Conservation (phyloP, 2,888 invertebrate genomes). For the Ernsta delagoae region DNA sequence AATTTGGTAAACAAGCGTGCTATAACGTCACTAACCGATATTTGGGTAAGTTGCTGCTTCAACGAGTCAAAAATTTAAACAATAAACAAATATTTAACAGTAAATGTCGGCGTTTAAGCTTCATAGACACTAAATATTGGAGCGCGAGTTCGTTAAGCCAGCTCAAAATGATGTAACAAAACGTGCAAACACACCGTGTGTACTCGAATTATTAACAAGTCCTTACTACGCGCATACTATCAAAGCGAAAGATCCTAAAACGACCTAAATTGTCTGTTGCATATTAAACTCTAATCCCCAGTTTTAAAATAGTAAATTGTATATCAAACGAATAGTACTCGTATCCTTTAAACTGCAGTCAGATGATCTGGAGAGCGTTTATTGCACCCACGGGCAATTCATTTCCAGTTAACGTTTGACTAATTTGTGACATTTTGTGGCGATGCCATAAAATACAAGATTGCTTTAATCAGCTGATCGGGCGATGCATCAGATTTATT, state of each 20-base stretch:
- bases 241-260: conserved; percentile 43
- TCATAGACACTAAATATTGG: conserved; percentile 79
- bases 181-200: conserved; percentile 75
- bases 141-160: conserved; percentile 75
- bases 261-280: not conserved
- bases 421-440: conserved; percentile 82
- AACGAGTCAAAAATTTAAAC: conserved; percentile 65
- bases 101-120: conserved; percentile 77
- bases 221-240: conserved; percentile 57
- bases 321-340: not conserved
- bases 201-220: conserved; percentile 79
- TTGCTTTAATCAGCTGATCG: conserved; percentile 69
- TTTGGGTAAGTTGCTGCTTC: conserved; percentile 54
- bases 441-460: conserved; percentile 64
- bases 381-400: conserved; percentile 80
- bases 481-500: conserved; percentile 12
- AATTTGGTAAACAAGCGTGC: not conserved
- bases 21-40: conserved; percentile 1
- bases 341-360: conserved; percentile 63
- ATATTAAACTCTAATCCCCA: conserved; percentile 45
- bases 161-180: conserved; percentile 79
- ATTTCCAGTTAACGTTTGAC: conserved; percentile 79
- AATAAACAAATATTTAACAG: conserved; percentile 77
- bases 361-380: conserved; percentile 73
- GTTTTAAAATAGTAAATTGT: conserved; percentile 44